Percentiles rank a stretch among this genome's conserved stretches.
Evolutionary conservation across 2,888 invertebrate genomes (phyloP).

Genomic region (Amphipoea oculea): DNA sequence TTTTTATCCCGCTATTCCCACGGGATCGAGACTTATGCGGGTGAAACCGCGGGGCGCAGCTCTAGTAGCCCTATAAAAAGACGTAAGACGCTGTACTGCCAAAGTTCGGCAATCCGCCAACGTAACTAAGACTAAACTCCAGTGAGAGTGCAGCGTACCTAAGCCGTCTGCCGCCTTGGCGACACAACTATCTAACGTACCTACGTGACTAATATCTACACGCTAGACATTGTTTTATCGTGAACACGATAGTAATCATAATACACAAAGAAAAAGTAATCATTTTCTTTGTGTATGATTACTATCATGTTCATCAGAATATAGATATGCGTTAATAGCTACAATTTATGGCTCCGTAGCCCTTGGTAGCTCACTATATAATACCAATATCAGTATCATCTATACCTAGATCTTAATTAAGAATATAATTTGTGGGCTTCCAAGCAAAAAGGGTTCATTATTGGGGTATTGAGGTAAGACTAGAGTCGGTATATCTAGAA

Average conservation of each 20-base stretch:
- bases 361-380: background rate
- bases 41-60: too few relatives aligned
- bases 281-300: background rate
- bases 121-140: background rate
- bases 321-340: background rate
- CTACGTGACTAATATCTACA: background rate
- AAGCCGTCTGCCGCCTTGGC: background rate
- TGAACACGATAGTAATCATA: too few relatives aligned
- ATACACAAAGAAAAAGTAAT: background rate
- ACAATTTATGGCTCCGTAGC: background rate
- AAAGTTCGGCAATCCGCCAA: too few relatives aligned
- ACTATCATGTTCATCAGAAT: slow-evolving; percentile 6
- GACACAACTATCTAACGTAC: background rate
- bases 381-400: background rate
- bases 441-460: too few relatives aligned
- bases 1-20: too few relatives aligned
- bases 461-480: too few relatives aligned
- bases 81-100: too few relatives aligned
- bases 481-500: too few relatives aligned
- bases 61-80: too few relatives aligned
- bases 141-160: background rate
- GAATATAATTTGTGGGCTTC: too few relatives aligned
- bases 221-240: background rate
- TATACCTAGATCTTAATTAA: background rate
- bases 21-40: too few relatives aligned